phyloP scores from a whole-genome alignment of 2,797 vertebrate genomes.

The Sebastes melanostomus region DNA sequence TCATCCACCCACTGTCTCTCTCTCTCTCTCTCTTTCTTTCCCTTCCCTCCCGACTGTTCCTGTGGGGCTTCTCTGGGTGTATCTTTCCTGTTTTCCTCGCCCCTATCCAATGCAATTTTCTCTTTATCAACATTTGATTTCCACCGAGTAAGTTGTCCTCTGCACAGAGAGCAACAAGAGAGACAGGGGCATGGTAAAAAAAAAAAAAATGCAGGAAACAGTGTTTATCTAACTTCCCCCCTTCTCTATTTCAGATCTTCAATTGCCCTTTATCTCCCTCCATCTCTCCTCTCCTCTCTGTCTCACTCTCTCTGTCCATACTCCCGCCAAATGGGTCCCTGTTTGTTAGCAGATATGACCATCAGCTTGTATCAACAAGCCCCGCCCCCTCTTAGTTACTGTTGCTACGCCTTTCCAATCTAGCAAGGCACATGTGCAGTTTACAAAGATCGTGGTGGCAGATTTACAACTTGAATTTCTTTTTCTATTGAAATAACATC shows the following conservation, averaged over 20 bases:
- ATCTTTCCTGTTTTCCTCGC: slow-evolving; percentile 74
- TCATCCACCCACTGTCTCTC: not conserved
- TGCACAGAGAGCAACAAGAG: slow-evolving; percentile 30
- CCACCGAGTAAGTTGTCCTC: slow-evolving; percentile 67
- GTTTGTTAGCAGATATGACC: slow-evolving; percentile 29
- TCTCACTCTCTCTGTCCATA: slow-evolving; percentile 13
- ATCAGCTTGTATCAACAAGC: slow-evolving; percentile 29
- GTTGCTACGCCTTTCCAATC: not conserved
- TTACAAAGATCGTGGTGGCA: not conserved
- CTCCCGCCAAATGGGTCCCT: slow-evolving; percentile 10
- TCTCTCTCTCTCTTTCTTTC: not conserved
- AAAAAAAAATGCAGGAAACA: slow-evolving; percentile 8
- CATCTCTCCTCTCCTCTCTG: slow-evolving; percentile 5
- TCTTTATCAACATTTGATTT: slow-evolving; percentile 79
- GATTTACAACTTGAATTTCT: not conserved
- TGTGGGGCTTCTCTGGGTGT: slow-evolving; percentile 64
- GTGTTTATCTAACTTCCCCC: slow-evolving; percentile 52
- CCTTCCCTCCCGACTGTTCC: slow-evolving; percentile 33
- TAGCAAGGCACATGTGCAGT: not conserved
- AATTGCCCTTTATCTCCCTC: slow-evolving; percentile 45
- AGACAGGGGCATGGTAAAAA: not conserved
- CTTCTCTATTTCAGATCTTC: slow-evolving; percentile 36
- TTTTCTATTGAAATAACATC: not conserved
- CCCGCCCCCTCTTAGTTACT: not conserved
- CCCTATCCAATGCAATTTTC: slow-evolving; percentile 67